These are phyloP conservation scores for Labroides dimidiatus DNA, from an alignment of 2,797 vertebrate genomes.

Conservation along the genomic window DNA sequence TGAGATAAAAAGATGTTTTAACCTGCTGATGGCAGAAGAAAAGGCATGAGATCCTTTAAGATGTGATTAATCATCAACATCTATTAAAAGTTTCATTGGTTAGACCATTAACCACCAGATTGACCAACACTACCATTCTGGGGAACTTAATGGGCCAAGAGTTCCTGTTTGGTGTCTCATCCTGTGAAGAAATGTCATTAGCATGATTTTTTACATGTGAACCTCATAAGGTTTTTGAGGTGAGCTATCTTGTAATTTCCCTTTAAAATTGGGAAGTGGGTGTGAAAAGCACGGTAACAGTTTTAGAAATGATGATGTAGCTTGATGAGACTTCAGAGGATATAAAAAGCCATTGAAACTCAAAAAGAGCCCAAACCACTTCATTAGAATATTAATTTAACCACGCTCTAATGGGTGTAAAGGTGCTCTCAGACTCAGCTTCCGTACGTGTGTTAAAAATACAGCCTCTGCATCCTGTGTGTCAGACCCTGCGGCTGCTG, in stretches of 20 bases:
- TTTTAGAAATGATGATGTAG: background rate
- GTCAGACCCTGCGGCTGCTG: background rate
- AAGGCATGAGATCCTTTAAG: too few relatives aligned
- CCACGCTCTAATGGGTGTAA: background rate
- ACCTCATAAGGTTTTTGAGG: background rate
- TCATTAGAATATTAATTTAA: background rate
- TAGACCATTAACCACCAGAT: background rate
- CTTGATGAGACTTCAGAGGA: background rate
- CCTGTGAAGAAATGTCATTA: background rate
- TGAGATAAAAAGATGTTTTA: too few relatives aligned
- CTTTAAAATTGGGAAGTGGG: background rate
- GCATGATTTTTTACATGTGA: background rate
- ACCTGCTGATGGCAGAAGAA: too few relatives aligned
- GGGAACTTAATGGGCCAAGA: background rate
- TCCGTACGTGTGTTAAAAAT: background rate
- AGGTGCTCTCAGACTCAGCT: background rate
- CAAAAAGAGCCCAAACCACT: background rate
- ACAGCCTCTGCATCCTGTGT: slow-evolving; percentile 12
- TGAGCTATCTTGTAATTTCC: background rate
- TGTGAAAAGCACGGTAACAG: background rate
- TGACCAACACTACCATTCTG: background rate
- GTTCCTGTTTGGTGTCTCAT: background rate
- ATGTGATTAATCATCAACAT: too few relatives aligned
- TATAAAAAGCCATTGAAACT: background rate
- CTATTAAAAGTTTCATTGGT: background rate